Conservation (phyloP, 1,140 invertebrate genomes). For the Penaeus indicus region DNA sequence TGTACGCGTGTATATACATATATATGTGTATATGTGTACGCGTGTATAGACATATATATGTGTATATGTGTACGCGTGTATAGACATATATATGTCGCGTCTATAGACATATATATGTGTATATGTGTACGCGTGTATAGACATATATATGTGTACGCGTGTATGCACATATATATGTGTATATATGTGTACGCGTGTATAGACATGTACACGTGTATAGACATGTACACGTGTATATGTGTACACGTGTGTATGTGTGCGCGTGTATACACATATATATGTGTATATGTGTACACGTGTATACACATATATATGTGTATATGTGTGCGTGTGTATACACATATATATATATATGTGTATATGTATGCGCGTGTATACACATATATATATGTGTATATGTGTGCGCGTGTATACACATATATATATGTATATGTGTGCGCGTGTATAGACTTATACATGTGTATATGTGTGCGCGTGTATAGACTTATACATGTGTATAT, state of each 20-base stretch:
- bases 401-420: slow-evolving; percentile 14
- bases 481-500: neutral
- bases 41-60: neutral
- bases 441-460: neutral
- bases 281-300: slow-evolving; percentile 12
- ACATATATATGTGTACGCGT: slow-evolving; percentile 14
- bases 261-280: neutral
- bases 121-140: slow-evolving; percentile 6
- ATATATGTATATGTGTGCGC: neutral
- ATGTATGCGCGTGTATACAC: slow-evolving; percentile 5
- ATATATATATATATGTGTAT: slow-evolving; percentile 14
- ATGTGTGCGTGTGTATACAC: slow-evolving; percentile 5
- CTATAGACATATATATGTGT: slow-evolving; percentile 7
- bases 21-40: slow-evolving; percentile 12
- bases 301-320: slow-evolving; percentile 8
- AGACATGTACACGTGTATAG: neutral
- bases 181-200: slow-evolving; percentile 11
- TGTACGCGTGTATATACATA: slow-evolving; percentile 12
- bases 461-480: neutral
- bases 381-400: slow-evolving; percentile 14
- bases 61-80: slow-evolving; percentile 5
- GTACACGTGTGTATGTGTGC: neutral
- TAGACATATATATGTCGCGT: neutral
- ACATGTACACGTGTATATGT: slow-evolving; percentile 1
- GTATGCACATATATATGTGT: slow-evolving; percentile 14